A percentile compares a stretch with the other conserved stretches of the same genome.
Evolutionary conservation across 2,797 vertebrate genomes (phyloP).

Genomic region (Danionella dracula): DNA sequence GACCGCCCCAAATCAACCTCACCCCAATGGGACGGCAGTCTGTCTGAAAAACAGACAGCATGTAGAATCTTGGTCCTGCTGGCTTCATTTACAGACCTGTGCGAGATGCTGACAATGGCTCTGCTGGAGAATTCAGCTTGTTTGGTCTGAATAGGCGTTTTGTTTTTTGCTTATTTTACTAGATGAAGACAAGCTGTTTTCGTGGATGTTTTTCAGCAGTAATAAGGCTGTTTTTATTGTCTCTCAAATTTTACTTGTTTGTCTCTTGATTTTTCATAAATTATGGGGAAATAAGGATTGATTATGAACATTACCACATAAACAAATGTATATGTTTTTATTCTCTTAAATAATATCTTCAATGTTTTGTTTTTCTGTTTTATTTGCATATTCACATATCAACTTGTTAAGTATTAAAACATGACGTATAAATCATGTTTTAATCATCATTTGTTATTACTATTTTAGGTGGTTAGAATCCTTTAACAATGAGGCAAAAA

Average conservation of each 20-base stretch:
- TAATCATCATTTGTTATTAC: too few species aligned
- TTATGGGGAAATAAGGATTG: too few species aligned
- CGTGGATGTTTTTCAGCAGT: not conserved
- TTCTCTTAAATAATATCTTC: too few species aligned
- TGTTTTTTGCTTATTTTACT: not conserved
- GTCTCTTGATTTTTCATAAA: too few species aligned
- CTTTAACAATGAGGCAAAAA: too few species aligned
- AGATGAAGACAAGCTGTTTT: not conserved
- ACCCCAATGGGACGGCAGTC: slow-evolving; percentile 7
- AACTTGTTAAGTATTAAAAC: too few species aligned
- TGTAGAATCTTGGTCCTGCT: not conserved
- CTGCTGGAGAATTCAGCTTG: slow-evolving; percentile 9
- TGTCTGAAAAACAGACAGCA: slow-evolving; percentile 2
- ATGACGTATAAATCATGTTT: too few species aligned
- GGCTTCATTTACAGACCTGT: not conserved
- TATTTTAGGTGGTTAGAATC: too few species aligned
- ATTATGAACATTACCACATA: too few species aligned
- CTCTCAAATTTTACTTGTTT: not conserved
- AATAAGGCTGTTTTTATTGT: not conserved
- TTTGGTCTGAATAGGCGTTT: slow-evolving; percentile 20
- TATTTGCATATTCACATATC: too few species aligned
- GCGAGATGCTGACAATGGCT: slow-evolving; percentile 7
- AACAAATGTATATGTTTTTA: too few species aligned
- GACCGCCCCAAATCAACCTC: not conserved
- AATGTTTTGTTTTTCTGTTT: too few species aligned